Conservation (phyloP, 2,113 vertebrate genomes). For the Pygoscelis adeliae region DNA sequence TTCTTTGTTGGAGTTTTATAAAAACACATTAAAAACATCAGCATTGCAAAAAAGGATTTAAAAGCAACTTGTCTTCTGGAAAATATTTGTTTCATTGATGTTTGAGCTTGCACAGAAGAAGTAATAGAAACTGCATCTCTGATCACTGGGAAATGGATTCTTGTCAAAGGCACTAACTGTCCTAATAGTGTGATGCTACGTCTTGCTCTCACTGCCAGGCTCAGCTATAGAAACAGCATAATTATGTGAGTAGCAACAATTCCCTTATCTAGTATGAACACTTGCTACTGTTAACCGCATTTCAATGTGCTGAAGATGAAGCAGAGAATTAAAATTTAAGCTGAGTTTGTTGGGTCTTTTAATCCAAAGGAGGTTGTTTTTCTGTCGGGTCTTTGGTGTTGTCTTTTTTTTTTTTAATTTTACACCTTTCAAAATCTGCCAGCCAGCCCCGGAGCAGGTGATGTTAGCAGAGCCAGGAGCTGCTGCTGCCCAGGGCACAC, state of each 20-base stretch:
- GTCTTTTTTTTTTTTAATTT: not conserved
- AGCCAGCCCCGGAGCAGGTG: not conserved
- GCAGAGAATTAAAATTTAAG: constrained; percentile 62
- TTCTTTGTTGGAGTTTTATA: not conserved
- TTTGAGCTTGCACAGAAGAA: constrained; percentile 50
- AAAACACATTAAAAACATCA: constrained; percentile 30
- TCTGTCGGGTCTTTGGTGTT: not conserved
- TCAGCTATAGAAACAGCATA: constrained; percentile 62
- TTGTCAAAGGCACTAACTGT: constrained; percentile 44
- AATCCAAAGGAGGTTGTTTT: not conserved
- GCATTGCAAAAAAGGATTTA: not conserved
- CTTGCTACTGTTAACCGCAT: constrained; percentile 74
- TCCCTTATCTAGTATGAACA: constrained; percentile 83
- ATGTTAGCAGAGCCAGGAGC: not conserved
- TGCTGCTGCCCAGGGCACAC: not conserved
- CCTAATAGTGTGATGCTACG: constrained; percentile 44
- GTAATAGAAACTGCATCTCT: constrained; percentile 36
- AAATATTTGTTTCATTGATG: constrained; percentile 53
- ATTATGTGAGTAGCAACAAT: constrained; percentile 74
- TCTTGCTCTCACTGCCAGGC: constrained; percentile 45
- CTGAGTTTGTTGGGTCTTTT: not conserved
- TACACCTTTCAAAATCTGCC: not conserved
- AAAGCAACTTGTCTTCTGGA: constrained; percentile 14
- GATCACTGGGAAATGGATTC: constrained; percentile 51
- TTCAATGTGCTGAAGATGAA: constrained; percentile 65